Conservation (phyloP, 2,888 invertebrate species). For the Hemicrepidius hirtus region DNA sequence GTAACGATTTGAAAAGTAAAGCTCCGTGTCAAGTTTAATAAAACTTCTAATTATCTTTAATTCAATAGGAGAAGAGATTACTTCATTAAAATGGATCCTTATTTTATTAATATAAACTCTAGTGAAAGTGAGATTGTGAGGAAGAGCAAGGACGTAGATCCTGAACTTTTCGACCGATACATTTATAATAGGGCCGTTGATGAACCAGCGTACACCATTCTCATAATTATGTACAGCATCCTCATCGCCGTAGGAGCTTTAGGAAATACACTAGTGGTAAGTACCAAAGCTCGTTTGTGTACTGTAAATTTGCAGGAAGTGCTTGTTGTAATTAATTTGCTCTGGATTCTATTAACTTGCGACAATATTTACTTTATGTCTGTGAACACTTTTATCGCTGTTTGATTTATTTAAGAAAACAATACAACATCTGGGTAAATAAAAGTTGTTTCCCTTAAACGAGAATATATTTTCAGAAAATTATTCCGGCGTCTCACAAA, state of each 20-base stretch:
- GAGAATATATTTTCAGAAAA: too few species aligned
- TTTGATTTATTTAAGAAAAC: too few species aligned
- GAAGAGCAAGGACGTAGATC: constrained; percentile 65
- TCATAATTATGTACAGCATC: constrained; percentile 82
- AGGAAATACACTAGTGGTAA: constrained; percentile 91
- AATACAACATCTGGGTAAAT: too few species aligned
- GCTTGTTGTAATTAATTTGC: background rate
- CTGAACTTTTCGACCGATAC: constrained; percentile 77
- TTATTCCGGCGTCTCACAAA: too few species aligned
- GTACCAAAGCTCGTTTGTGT: constrained; percentile 54
- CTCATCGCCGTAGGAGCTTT: constrained; percentile 88
- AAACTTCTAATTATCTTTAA: constrained; percentile 1
- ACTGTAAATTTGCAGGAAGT: constrained; percentile 1
- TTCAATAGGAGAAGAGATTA: background rate
- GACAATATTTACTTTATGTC: too few species aligned
- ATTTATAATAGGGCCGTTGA: constrained; percentile 82
- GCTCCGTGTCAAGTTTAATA: background rate
- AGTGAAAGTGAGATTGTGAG: constrained; percentile 59
- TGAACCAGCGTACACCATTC: constrained; percentile 79
- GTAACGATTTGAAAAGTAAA: background rate
- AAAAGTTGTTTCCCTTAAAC: too few species aligned
- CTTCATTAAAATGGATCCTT: constrained; percentile 40
- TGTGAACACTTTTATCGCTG: too few species aligned
- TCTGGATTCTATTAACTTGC: background rate
- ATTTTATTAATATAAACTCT: constrained; percentile 46